Base-by-base conservation (phyloP, 2,888 invertebrate species). In the Mythimna lalbum region DNA sequence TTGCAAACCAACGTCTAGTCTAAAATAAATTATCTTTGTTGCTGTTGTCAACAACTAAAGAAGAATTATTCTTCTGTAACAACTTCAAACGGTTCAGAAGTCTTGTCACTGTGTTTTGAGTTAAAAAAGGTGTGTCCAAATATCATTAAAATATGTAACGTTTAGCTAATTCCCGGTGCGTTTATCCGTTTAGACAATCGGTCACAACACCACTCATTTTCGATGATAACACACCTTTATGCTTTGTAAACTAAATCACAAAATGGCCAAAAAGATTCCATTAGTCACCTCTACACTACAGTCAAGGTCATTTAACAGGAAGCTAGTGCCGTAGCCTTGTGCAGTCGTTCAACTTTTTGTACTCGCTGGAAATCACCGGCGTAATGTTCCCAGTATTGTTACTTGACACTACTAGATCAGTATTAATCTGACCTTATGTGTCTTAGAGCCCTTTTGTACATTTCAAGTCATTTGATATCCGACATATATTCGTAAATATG, bases 271-370 rank as follows among this genome's bases (percentile, higher is more conserved):
- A 76, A 76, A 76, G 27, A 36, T 61, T 68, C 61, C 43, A 74
- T 84, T 78, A 80, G 63, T 77, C 76, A 81, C 61, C 65, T 76
- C 73, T 77, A 83, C 81, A 81, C 71, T 60, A 66, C 57, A 64
- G 23, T n/a, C 86, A 86, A 88, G 88, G 89, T 80, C 82, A 67
- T 78, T 52, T 63, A 87, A 69, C 85, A 89, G 89, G 89, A 91
- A 90, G 81, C 2, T 80, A 75, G 66, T 70, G 60, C 57, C 64
- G 57, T 77, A 82, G 75, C 91, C 91, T 92, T 85, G 89, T 69
- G 69, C 78, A 83, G 85, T 83, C 87, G 69, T 86, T 88, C 86
- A 87, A 88, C 85, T 89, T 88, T 89, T 88, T 86, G 72, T 85
- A 55, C 63, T 56, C 60, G 57, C 62, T 68, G 52, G 27, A 60